Evolutionary conservation across 2,797 vertebrate species (phyloP), one percentile per base, ranked within the genome.

Genomic region (Rhinophrynus dorsalis): DNA sequence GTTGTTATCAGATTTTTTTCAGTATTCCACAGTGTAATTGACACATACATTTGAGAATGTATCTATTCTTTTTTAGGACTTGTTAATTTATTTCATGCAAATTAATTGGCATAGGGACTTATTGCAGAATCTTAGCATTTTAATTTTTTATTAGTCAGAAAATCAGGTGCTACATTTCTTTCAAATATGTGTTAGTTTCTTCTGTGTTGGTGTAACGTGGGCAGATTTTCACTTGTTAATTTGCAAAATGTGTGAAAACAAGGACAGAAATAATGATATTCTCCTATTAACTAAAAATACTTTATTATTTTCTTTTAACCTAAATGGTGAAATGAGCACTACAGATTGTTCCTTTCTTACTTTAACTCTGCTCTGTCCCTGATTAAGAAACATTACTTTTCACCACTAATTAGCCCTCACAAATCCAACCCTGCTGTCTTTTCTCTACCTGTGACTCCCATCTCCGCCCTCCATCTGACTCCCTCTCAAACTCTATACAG

Each of bases 201-300:
- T 86, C 81, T 84, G 57, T 78, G 52, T 60, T 85, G 72, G 56
- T 82, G 40, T 67, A 67, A 74, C 7, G 79, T 87, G 81, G 82
- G 82, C 73, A 78, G 77, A 78, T 84, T 88, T 75, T 85, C 82
- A 84, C 83, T 89, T 88, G 69, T 81, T 88, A 88, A 88, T 86
- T 81, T 74, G 78, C 40, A 74, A 67, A 84, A 44, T 76, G 20
- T 33, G 77, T 68, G 81, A 79, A 76, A 66, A 33, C 26, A 61
- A 59, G 38, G 44, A 42, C 13, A 15, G 35, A 55, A 30, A 21
- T 27, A 42, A 56, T 17, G 58, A 59, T 51, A 59, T 45, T 42
- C 52, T 72, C 18, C 42, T 32, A 52, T 66, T 73, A 59, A 44
- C 68, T 72, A 72, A 58, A 66, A 73, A 66, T 73, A 73, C 35